Percentiles rank a stretch among this genome's conserved stretches.
phyloP scores from a whole-genome alignment of 2,113 vertebrate genomes.

The Empidonax alnorum region DNA sequence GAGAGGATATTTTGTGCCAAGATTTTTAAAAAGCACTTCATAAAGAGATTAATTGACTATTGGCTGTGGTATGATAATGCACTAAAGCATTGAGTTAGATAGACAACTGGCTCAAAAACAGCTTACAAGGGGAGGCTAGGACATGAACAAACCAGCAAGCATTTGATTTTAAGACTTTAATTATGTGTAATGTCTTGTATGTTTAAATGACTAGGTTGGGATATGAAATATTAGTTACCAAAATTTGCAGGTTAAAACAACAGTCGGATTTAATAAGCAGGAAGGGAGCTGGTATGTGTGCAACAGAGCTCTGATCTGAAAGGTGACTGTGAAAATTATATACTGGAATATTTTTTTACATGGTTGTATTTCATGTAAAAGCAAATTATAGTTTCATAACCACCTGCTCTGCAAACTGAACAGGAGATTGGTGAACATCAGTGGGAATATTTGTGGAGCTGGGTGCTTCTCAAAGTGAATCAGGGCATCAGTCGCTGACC shows the following conservation, averaged over 20 bases:
- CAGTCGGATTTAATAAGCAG: background rate
- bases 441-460: slow-evolving; percentile 13
- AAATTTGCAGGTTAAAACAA: slow-evolving; percentile 26
- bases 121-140: background rate
- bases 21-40: slow-evolving; percentile 25
- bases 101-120: slow-evolving; percentile 29
- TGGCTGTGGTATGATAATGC: slow-evolving; percentile 4
- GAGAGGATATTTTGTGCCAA: slow-evolving; percentile 35
- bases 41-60: slow-evolving; percentile 47
- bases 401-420: background rate
- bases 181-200: slow-evolving; percentile 17
- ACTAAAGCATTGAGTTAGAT: slow-evolving; percentile 32
- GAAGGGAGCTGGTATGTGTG: background rate
- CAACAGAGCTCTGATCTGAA: background rate
- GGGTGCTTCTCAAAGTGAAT: slow-evolving; percentile 29
- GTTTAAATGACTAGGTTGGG: slow-evolving; percentile 43
- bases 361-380: background rate
- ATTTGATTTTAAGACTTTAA: slow-evolving; percentile 44
- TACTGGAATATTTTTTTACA: background rate
- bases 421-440: background rate
- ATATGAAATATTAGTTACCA: slow-evolving; percentile 13
- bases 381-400: slow-evolving; percentile 29
- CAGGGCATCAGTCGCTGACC: slow-evolving; percentile 12
- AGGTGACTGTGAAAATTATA: slow-evolving; percentile 28
- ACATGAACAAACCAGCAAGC: background rate